Base-by-base conservation (phyloP, 2,888 invertebrate genomes). In the Deilephila porcellus region DNA sequence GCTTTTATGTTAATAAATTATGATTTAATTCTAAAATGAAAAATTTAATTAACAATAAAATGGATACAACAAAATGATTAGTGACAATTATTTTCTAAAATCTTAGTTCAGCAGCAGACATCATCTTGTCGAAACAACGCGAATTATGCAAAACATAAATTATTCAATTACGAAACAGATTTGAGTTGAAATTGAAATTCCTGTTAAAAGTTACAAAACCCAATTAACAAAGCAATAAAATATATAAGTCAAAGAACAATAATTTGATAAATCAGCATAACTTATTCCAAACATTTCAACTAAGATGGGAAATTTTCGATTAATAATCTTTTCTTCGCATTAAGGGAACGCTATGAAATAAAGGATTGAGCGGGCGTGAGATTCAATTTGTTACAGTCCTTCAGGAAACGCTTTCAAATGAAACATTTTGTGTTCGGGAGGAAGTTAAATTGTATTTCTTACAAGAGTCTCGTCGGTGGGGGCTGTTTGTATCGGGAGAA, bases 381-480 rank as follows among this genome's bases (percentile, higher is more conserved):
- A 92, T 92, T 90, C 90, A 93, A 93, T 93, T 93, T 91, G 89
- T 90, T 90, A 91, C 88, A 90, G 90, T 90, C 90, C 88, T 90
- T 87, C 85, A 90, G 89, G 89, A 91, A 92, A 92, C 83, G 88
- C 83, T 90, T 90, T 88, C 86, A 87, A 91, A 91, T 90, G 88
- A 90, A 93, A 91, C 90, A 90, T 91, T 93, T 89, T 90, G 90
- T 88, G 87, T 90, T 90, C 82, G 80, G 80, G 83, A 82, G 81
- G 83, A 92, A 92, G 91, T 91, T 92, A 91, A 91, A 93, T 92
- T 92, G 91, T 91, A 88, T 92, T 92, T 90, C 90, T 91, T 90
- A 88, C 86, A 86, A 86, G 86, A 85, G 85, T 82, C 82, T 80
- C 79, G 84, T 85, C 80, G 83, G 86, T 85, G 78, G 77, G 82